These are phyloP conservation scores for Meiosimyza platycephala DNA, from an alignment of 2,888 invertebrate genomes.

Conservation along the genomic window DNA sequence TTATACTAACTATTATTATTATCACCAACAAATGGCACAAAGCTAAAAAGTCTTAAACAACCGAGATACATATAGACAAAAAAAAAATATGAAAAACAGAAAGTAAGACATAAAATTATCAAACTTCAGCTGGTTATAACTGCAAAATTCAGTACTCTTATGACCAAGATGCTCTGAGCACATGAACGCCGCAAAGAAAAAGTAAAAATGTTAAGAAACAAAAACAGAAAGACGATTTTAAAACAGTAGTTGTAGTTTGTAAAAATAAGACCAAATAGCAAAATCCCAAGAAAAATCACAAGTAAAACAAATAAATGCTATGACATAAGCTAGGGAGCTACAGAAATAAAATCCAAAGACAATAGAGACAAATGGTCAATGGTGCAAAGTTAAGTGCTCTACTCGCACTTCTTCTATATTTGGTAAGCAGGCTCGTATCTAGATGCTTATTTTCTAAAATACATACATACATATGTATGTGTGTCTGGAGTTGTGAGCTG, in stretches of 20 bases:
- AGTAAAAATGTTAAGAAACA: background rate
- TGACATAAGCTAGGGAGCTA: background rate
- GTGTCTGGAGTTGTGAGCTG: background rate
- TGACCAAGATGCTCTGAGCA: background rate
- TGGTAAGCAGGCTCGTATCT: no score
- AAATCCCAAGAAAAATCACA: background rate
- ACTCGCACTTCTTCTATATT: background rate
- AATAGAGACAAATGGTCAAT: constrained; percentile 38
- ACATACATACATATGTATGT: background rate
- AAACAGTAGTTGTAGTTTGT: background rate
- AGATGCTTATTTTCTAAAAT: background rate
- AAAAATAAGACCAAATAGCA: background rate
- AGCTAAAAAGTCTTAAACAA: background rate
- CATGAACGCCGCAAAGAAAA: background rate
- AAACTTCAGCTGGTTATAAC: background rate
- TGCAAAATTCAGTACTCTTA: background rate
- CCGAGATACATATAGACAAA: background rate
- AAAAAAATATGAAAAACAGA: background rate
- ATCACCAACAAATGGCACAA: background rate
- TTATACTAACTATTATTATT: background rate
- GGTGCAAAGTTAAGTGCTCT: constrained; percentile 40
- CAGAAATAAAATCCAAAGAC: constrained; percentile 41
- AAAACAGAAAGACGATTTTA: constrained; percentile 9
- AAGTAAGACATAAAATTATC: background rate
- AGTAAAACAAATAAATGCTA: background rate